Percentiles rank a stretch among this genome's conserved stretches.
Evolutionary conservation across 2,888 invertebrate species (phyloP).

Genomic region (Papilio demoleus): DNA sequence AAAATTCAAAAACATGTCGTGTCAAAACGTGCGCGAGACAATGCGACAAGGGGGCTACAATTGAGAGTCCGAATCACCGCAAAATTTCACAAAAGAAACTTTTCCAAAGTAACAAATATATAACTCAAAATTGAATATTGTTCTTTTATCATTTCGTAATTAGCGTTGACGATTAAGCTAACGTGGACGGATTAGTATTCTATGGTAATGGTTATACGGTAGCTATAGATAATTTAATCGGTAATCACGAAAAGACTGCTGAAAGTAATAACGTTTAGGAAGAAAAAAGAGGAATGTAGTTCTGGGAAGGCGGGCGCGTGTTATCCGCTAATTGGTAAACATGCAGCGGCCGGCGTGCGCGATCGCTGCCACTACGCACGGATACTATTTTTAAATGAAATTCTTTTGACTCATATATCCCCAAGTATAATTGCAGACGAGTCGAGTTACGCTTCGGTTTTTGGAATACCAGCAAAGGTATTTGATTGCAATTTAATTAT

Average conservation of each 20-base stretch:
- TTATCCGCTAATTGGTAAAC: slow-evolving; percentile 71
- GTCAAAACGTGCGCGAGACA: slow-evolving; percentile 71
- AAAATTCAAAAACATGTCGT: slow-evolving; percentile 84
- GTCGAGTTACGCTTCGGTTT: slow-evolving; percentile 55
- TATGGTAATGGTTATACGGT: slow-evolving; percentile 39
- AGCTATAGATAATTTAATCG: slow-evolving; percentile 44
- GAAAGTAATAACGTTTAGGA: slow-evolving; percentile 63
- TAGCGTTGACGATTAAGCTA: no score
- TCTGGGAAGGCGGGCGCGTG: slow-evolving; percentile 50
- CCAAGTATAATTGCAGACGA: slow-evolving; percentile 66
- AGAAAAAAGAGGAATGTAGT: slow-evolving; percentile 55
- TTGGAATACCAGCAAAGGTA: slow-evolving; percentile 66
- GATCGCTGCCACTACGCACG: slow-evolving; percentile 56
- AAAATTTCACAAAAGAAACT: slow-evolving; percentile 42
- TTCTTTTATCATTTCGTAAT: no score
- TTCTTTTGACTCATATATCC: slow-evolving; percentile 74
- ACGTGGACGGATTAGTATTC: no score
- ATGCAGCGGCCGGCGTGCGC: slow-evolving; percentile 64
- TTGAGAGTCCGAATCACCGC: slow-evolving; percentile 60
- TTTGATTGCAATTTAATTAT: slow-evolving; percentile 75
- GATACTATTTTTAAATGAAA: slow-evolving; percentile 77
- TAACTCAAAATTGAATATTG: no score
- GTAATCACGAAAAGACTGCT: slow-evolving; percentile 55
- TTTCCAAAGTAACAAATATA: no score
- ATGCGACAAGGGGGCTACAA: slow-evolving; percentile 77